Base-by-base conservation (phyloP, 1,140 invertebrate species). In the Proales similis region DNA sequence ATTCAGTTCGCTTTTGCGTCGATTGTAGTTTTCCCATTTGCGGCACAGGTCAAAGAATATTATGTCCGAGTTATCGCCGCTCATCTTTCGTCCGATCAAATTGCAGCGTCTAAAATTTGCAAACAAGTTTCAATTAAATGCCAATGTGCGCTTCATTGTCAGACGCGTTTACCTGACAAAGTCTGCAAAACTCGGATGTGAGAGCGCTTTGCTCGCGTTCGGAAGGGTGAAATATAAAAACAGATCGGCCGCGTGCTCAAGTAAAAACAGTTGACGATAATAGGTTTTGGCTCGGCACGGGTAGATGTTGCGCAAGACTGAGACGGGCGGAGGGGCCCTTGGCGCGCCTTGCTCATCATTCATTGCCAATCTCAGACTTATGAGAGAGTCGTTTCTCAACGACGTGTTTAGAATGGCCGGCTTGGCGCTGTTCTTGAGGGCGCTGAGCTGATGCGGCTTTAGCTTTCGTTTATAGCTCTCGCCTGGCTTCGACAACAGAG, bases 1-100 rank as follows among this genome's bases (percentile, higher is more conserved):
- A 32, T 14, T 53, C 14, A 38, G 42, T 24, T 9, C 48, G 32
- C 11, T 53, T 53, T 53, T 53, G 38, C 26, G 33, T 57, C n/a
- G n/a, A 24, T 57, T 57, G 36, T 57, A 57, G 36, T 42, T 57
- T 4, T 57, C 51, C 51, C 51, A 57, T 42, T 57, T 57, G 27
- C 32, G 39, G 12, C 51, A 42, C 36, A 57, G 32, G 30, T 57
- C 51, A 57, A 32, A 57, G 30, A 42, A 57, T 20, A 57, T 57
- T 14, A 57, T 57, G 12, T 57, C 51, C 51, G 45, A 57, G 45
- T 57, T 57, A 42, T 57, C 51, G 7, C 24, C 20, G 9, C 24
- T 43, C 20, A 57, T 11, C 20, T 22, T 20, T 42, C 20, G 39
- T 27, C 32, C 45, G 9, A 24, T 7, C 30, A 57, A 30, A 27